Conservation (phyloP, 2,888 invertebrate genomes). For the Petrolisthes cinctipes region DNA sequence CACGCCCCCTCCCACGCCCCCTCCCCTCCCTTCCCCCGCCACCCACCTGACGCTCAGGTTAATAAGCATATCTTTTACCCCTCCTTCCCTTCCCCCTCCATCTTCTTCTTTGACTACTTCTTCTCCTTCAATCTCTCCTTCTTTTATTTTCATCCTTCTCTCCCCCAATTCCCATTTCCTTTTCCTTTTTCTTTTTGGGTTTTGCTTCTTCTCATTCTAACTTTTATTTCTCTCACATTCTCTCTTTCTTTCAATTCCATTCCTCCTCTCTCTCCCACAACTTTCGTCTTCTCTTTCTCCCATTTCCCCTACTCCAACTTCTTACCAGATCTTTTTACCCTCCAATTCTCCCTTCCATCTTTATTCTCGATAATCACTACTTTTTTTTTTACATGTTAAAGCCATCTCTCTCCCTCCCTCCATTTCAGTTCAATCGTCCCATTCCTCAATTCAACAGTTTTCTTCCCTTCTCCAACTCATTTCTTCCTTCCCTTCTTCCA, state of each 20-base stretch:
- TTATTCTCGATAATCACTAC: too few species aligned
- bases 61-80: too few species aligned
- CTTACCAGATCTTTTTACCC: too few species aligned
- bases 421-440: too few species aligned
- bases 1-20: neutral
- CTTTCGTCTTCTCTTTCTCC: neutral
- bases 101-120: neutral
- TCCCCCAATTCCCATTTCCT: neutral
- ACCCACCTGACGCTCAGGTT: too few species aligned
- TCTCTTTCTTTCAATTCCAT: neutral
- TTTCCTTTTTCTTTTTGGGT: neutral
- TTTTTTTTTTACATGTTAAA: too few species aligned
- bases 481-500: neutral
- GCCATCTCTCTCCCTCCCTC: too few species aligned
- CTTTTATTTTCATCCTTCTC: neutral
- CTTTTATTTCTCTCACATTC: neutral
- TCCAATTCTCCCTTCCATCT: too few species aligned
- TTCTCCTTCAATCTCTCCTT: neutral
- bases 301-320: neutral
- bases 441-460: too few species aligned
- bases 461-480: neutral
- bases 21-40: neutral
- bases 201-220: neutral
- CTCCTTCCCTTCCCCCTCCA: neutral
- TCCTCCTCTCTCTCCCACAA: neutral